Percentiles rank a stretch among this genome's conserved stretches.
Conservation (phyloP, 2,888 invertebrate genomes). For the Caenorhabditis imperialis region DNA sequence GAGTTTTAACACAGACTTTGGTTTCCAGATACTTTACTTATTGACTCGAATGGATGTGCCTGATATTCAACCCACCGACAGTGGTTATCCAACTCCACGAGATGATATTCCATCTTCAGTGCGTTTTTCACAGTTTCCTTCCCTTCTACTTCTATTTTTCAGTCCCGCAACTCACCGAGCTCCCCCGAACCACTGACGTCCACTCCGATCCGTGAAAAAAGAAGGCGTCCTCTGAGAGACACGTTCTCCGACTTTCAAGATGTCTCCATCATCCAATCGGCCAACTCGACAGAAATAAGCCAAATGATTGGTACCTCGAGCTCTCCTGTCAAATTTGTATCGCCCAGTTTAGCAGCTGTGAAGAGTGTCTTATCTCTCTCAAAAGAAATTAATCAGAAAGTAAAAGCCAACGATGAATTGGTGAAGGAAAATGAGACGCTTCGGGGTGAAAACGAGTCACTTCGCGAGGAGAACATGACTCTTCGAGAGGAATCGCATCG, state of each 20-base stretch:
- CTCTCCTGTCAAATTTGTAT: constrained; percentile 1
- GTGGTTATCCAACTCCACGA: constrained; percentile 51
- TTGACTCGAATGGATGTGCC: constrained; percentile 2
- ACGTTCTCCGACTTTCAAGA: constrained; percentile 12
- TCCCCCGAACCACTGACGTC: constrained; percentile 30
- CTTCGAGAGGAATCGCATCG: constrained; percentile 13
- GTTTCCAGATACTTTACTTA: background rate
- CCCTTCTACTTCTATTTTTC: background rate
- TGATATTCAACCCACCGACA: constrained; percentile 35
- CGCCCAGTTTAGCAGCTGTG: constrained; percentile 20
- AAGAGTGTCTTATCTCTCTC: constrained; percentile 23
- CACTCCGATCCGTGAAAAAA: constrained; percentile 20
- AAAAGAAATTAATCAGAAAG: constrained; percentile 18
- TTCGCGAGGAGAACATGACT: constrained; percentile 19
- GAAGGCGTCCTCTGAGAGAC: constrained; percentile 4
- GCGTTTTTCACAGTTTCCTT: background rate
- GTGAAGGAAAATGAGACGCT: constrained; percentile 16
- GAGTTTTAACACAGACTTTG: background rate
- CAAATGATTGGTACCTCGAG: constrained; percentile 13
- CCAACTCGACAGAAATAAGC: background rate
- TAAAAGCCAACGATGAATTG: constrained; percentile 7
- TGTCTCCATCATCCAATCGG: constrained; percentile 18
- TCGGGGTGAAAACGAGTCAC: constrained; percentile 19
- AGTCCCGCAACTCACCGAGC: constrained; percentile 27
- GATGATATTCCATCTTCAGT: constrained; percentile 34